Evolutionary conservation across 2,888 invertebrate genomes (phyloP).

Genomic region (Neoaliturus tenellus): DNA sequence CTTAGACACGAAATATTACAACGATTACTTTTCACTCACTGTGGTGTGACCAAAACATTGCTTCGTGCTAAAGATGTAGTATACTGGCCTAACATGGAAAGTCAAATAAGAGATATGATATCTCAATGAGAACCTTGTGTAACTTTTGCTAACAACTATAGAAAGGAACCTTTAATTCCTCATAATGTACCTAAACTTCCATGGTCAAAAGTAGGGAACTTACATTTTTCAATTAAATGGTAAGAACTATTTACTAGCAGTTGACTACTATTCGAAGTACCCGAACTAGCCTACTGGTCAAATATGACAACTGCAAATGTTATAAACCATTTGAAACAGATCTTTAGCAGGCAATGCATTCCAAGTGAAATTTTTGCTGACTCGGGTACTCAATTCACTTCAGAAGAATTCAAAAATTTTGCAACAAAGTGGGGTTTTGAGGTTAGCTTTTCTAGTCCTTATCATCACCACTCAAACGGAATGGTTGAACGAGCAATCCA

Average conservation of each 20-base stretch:
- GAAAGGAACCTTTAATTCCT: not conserved
- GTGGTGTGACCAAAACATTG: constrained; percentile 12
- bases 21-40: not conserved
- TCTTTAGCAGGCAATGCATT: constrained; percentile 65
- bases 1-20: not conserved
- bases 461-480: constrained; percentile 57
- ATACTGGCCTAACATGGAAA: constrained; percentile 21
- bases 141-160: constrained; percentile 6
- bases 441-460: constrained; percentile 45
- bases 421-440: constrained; percentile 53
- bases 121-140: constrained; percentile 6
- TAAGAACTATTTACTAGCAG: constrained; percentile 49
- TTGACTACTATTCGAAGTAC: constrained; percentile 63
- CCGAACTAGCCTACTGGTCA: constrained; percentile 60
- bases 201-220: not conserved
- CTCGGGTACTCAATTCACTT: constrained; percentile 62
- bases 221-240: constrained; percentile 4
- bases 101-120: constrained; percentile 2
- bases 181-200: not conserved
- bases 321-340: constrained; percentile 60
- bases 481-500: constrained; percentile 39
- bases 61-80: constrained; percentile 7
- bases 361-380: constrained; percentile 63
- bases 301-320: constrained; percentile 57
- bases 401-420: constrained; percentile 42